Conservation (phyloP, 2,888 invertebrate species). For the Hoplodrina ambigua region DNA sequence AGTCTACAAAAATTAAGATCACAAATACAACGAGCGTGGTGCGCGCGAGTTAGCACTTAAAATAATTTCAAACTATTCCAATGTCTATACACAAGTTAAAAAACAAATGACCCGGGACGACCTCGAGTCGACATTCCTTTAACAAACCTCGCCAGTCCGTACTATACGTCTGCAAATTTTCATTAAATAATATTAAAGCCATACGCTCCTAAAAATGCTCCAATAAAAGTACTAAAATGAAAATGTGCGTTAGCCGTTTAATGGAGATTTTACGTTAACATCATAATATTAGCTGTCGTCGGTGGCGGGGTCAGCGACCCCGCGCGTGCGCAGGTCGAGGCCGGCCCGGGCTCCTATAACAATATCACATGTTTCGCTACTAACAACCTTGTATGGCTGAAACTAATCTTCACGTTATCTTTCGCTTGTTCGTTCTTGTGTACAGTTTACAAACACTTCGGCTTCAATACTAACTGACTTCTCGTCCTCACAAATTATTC, state of each 20-base stretch:
- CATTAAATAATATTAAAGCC: constrained; percentile 63
- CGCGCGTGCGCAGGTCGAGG: constrained; percentile 55
- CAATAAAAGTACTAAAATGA: constrained; percentile 53
- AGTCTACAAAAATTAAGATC: constrained; percentile 67
- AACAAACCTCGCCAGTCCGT: constrained; percentile 35
- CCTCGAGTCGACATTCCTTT: constrained; percentile 60
- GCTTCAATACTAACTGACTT: constrained; percentile 67
- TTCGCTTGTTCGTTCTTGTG: constrained; percentile 75
- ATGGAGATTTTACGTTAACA: constrained; percentile 44
- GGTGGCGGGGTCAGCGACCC: constrained; percentile 23
- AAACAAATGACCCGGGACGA: constrained; percentile 83
- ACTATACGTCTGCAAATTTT: constrained; percentile 37
- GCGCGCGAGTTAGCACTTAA: constrained; percentile 75
- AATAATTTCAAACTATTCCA: constrained; percentile 80
- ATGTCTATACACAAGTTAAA: constrained; percentile 83
- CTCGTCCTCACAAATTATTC: constrained; percentile 62
- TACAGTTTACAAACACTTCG: constrained; percentile 65
- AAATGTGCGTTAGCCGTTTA: constrained; percentile 57
- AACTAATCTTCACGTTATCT: constrained; percentile 83
- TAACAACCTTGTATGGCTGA: constrained; percentile 76
- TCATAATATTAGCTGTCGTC: constrained; percentile 45
- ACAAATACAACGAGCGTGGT: constrained; percentile 62
- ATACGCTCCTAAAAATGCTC: constrained; percentile 44
- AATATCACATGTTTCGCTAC: constrained; percentile 77
- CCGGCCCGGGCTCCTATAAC: constrained; percentile 74